Conservation (phyloP, 2,888 invertebrate species). For the Myathropa florea region DNA sequence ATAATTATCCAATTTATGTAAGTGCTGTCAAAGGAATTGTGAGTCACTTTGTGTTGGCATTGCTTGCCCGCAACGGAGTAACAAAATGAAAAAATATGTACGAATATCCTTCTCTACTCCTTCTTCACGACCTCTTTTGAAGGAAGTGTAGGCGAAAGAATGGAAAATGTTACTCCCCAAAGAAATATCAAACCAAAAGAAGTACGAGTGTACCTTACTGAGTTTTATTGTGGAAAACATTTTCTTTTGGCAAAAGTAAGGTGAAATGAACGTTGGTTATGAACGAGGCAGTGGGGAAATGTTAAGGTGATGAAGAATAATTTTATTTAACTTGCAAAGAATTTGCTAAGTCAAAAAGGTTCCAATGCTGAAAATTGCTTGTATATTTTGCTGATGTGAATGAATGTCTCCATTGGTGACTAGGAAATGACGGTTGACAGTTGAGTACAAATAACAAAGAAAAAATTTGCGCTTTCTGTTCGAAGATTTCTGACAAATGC, state of each 20-base stretch:
- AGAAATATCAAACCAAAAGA: neutral
- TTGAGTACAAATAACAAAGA: too few relatives aligned
- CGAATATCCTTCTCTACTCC: constrained; percentile 13
- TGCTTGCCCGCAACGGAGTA: neutral
- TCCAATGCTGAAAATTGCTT: neutral
- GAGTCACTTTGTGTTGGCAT: constrained; percentile 2
- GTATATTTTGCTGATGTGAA: too few relatives aligned
- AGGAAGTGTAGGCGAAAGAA: neutral
- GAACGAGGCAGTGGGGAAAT: neutral
- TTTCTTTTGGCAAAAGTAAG: neutral
- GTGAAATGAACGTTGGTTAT: neutral
- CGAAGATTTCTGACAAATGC: too few relatives aligned
- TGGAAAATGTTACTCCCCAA: neutral
- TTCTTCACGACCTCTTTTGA: too few relatives aligned
- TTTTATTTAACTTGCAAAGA: neutral
- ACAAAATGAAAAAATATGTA: neutral
- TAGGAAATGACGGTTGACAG: too few relatives aligned
- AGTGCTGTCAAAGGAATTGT: constrained; percentile 44
- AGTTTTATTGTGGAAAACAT: neutral
- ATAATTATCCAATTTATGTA: constrained; percentile 53
- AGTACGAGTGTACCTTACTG: neutral
- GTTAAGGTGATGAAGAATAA: neutral
- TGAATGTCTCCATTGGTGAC: too few relatives aligned
- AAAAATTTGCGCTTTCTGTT: too few relatives aligned
- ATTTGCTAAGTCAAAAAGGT: neutral